Conservation (phyloP, 2,888 invertebrate species). For the Nomada flava region DNA sequence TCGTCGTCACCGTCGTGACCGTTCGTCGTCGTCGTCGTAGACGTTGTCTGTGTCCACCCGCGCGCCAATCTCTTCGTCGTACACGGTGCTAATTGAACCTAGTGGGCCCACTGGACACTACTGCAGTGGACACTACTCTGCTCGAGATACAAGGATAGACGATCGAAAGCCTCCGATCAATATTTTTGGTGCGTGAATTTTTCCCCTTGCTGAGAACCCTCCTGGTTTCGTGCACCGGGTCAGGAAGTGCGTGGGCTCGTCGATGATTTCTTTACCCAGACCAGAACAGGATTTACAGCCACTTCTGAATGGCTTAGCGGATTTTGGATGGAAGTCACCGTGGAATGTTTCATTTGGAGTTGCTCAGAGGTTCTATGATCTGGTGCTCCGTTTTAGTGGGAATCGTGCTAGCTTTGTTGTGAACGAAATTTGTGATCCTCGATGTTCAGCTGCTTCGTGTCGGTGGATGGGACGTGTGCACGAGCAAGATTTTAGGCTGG, state of each 20-base stretch:
- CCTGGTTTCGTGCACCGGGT: constrained; percentile 6
- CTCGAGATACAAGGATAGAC: not conserved
- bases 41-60: constrained; percentile 40
- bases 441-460: constrained; percentile 2
- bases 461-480: not conserved
- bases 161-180: constrained; percentile 1
- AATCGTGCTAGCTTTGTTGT: not conserved
- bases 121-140: not conserved
- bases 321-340: not conserved
- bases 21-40: constrained; percentile 41
- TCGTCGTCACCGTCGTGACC: constrained; percentile 49
- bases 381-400: not conserved
- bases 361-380: not conserved
- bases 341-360: not conserved
- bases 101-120: constrained; percentile 10
- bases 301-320: not conserved
- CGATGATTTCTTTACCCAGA: constrained; percentile 2
- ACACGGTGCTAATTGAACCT: constrained; percentile 38
- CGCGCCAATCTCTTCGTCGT: constrained; percentile 12
- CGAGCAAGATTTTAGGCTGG: constrained; percentile 9
- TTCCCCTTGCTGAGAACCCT: not conserved
- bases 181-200: constrained; percentile 3
- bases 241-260: not conserved
- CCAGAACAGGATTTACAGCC: constrained; percentile 11
- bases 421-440: constrained; percentile 1